phyloP scores from a whole-genome alignment of 2,888 invertebrate species.

The Acronicta alni region DNA sequence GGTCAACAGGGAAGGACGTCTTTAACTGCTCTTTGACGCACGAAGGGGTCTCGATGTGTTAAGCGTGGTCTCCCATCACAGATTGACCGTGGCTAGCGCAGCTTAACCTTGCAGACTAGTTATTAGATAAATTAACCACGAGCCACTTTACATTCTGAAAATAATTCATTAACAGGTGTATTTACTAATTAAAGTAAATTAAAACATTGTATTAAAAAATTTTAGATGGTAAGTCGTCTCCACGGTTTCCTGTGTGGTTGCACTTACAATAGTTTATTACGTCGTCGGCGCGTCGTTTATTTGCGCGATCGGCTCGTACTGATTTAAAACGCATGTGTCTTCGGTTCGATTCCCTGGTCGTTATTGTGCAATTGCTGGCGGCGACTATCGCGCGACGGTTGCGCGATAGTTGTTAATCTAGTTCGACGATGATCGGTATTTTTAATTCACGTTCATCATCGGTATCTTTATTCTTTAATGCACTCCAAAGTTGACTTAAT shows the following conservation, averaged over 20 bases:
- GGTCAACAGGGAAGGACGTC: too few species aligned
- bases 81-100: too few species aligned
- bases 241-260: conserved; percentile 60
- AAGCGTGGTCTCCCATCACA: too few species aligned
- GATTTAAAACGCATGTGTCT: conserved; percentile 85
- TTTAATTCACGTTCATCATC: too few species aligned
- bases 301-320: conserved; percentile 80
- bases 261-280: conserved; percentile 82
- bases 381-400: conserved; percentile 25
- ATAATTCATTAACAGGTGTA: neutral
- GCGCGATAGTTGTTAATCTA: conserved; percentile 3
- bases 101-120: too few species aligned
- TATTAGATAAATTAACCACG: too few species aligned
- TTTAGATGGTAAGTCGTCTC: conserved; percentile 55
- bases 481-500: too few species aligned
- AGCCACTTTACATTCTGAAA: neutral
- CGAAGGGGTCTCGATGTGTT: too few species aligned
- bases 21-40: too few species aligned
- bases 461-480: too few species aligned
- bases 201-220: conserved; percentile 3
- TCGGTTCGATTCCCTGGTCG: conserved; percentile 76
- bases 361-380: conserved; percentile 19
- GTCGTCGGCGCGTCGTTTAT: conserved; percentile 79
- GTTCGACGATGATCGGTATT: neutral
- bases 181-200: too few species aligned